phyloP scores from a whole-genome alignment of 1,140 invertebrate species.

The Apis laboriosa region DNA sequence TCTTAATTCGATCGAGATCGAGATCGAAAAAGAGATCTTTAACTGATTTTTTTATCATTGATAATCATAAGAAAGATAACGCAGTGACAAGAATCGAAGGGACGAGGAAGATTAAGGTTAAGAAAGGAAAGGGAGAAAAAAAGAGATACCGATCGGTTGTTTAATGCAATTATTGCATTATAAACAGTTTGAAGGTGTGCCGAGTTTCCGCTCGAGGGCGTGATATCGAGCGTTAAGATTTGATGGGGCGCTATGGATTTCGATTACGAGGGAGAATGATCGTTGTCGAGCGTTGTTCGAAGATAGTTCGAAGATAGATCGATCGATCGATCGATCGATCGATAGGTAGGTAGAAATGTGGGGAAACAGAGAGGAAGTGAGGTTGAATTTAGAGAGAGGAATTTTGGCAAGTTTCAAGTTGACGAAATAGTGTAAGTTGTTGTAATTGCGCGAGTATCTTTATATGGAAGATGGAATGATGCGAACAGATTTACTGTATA shows the following conservation, averaged over 20 bases:
- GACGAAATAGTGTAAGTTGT: too few relatives aligned
- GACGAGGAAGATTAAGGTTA: neutral
- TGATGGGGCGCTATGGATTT: neutral
- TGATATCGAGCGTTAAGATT: neutral
- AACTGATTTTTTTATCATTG: constrained; percentile 11
- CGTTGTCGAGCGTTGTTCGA: neutral
- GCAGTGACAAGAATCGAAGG: neutral
- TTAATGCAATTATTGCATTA: constrained; percentile 30
- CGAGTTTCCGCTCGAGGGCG: neutral
- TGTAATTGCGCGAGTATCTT: too few relatives aligned
- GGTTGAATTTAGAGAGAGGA: too few relatives aligned
- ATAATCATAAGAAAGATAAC: constrained; percentile 32
- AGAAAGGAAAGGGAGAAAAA: neutral
- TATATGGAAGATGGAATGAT: too few relatives aligned
- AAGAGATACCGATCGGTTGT: constrained; percentile 26
- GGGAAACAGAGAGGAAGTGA: too few relatives aligned
- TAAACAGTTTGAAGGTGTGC: constrained; percentile 1
- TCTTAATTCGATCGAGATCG: neutral
- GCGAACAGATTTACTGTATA: too few relatives aligned
- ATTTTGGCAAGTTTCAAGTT: too few relatives aligned
- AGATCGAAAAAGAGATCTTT: neutral
- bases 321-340: too few relatives aligned
- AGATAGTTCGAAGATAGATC: too few relatives aligned
- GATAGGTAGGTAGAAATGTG: too few relatives aligned
- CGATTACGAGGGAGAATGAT: too few relatives aligned